Conservation (phyloP, 2,888 invertebrate species). For the Diarsia brunnea region DNA sequence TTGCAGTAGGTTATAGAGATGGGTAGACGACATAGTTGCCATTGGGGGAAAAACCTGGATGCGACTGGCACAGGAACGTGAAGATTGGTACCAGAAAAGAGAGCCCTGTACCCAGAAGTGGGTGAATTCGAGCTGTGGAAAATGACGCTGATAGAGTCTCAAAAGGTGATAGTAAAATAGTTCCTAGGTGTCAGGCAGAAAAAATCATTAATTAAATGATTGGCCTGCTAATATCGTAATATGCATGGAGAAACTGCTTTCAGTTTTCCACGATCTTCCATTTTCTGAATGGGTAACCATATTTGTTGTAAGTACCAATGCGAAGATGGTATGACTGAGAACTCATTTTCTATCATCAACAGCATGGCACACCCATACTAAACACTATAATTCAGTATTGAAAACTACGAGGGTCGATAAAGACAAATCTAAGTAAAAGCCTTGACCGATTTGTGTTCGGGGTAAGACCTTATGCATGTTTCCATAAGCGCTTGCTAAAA, state of each 20-base stretch:
- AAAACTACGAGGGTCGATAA: neutral
- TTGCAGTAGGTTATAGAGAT: neutral
- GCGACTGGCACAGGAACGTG: too few relatives aligned
- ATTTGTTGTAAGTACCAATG: neutral
- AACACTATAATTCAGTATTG: neutral
- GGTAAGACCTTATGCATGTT: neutral
- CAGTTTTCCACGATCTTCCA: too few relatives aligned
- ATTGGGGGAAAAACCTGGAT: too few relatives aligned
- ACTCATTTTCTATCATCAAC: neutral
- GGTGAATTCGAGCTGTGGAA: too few relatives aligned
- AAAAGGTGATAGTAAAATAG: neutral
- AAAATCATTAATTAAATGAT: neutral
- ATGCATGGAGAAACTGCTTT: neutral
- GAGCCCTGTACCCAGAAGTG: too few relatives aligned
- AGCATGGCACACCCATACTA: neutral
- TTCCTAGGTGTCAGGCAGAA: too few relatives aligned
- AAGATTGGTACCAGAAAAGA: too few relatives aligned
- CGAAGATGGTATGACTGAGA: neutral
- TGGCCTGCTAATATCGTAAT: neutral
- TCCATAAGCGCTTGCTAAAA: neutral
- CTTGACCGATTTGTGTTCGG: constrained; percentile 35
- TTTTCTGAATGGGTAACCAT: neutral
- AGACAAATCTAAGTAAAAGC: constrained; percentile 8
- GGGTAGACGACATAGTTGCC: too few relatives aligned
- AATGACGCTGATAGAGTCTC: neutral